A percentile compares a stretch with the other conserved stretches of the same genome.
phyloP scores from a whole-genome alignment of 2,888 invertebrate genomes.

The Myathropa florea region DNA sequence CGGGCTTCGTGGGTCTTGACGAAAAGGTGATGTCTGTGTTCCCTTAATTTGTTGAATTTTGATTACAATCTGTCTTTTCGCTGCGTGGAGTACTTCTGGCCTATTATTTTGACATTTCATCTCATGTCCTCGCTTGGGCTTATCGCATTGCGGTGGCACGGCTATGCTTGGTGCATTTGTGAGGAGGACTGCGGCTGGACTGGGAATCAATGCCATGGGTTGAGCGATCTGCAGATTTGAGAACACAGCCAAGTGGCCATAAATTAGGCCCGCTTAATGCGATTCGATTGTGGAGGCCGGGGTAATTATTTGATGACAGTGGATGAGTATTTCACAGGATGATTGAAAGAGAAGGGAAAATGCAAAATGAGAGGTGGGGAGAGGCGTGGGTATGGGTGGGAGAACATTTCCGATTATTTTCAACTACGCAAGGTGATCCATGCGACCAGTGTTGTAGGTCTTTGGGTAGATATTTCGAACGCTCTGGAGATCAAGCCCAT shows the following conservation, averaged over 20 bases:
- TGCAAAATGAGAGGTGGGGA: neutral
- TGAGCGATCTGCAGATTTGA: neutral
- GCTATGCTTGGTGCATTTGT: neutral
- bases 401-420: too few relatives aligned
- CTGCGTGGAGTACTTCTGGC: conserved; percentile 71
- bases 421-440: too few relatives aligned
- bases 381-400: neutral
- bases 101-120: conserved; percentile 71
- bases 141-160: conserved; percentile 31
- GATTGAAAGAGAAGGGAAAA: neutral
- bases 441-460: too few relatives aligned
- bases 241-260: conserved; percentile 1
- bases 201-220: neutral
- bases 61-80: conserved; percentile 74
- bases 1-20: conserved; percentile 34
- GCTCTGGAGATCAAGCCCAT: too few relatives aligned
- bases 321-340: conserved; percentile 14
- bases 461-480: too few relatives aligned
- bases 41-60: conserved; percentile 75
- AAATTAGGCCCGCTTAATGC: neutral
- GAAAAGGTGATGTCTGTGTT: conserved; percentile 75
- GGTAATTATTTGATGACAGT: conserved; percentile 16
- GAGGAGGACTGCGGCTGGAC: neutral
- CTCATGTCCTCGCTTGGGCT: conserved; percentile 59
- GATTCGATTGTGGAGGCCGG: conserved; percentile 1